phyloP scores from a whole-genome alignment of 2,113 vertebrate species.

The Felis chaus region DNA sequence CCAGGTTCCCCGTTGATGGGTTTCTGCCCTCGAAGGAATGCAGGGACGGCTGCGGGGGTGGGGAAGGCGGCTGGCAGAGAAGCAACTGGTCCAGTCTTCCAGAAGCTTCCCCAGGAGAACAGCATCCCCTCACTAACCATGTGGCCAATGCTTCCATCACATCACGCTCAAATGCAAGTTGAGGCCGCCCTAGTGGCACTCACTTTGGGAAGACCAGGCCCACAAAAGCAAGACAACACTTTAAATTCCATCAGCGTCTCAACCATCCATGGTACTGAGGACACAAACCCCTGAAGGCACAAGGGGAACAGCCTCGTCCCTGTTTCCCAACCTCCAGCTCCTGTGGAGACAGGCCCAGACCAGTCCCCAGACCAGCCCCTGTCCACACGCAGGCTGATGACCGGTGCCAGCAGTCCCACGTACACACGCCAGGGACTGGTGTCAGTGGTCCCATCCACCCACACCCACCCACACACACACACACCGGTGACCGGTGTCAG shows the following conservation, averaged over 20 bases:
- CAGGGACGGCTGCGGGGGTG: background rate
- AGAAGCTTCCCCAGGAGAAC: background rate
- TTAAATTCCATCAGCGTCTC: background rate
- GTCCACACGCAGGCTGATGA: too few species aligned
- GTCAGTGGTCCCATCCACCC: too few species aligned
- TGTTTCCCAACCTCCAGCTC: background rate
- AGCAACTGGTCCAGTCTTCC: background rate
- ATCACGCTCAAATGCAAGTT: background rate
- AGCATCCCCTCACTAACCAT: background rate
- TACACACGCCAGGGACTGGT: too few species aligned
- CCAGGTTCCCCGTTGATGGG: background rate
- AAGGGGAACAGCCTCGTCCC: background rate
- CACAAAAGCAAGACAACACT: background rate
- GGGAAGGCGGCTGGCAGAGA: background rate
- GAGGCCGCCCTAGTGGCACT: rapidly evolving
- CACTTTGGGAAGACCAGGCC: background rate
- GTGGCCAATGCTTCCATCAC: background rate
- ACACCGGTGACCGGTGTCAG: too few species aligned
- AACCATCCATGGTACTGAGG: rapidly evolving
- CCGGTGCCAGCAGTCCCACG: too few species aligned
- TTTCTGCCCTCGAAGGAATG: background rate
- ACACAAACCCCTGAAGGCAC: too few species aligned
- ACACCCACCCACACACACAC: too few species aligned
- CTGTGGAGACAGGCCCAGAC: background rate
- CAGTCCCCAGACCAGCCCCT: background rate